phyloP scores from a whole-genome alignment of 2,888 invertebrate genomes.

The Drosophila kuntzei region DNA sequence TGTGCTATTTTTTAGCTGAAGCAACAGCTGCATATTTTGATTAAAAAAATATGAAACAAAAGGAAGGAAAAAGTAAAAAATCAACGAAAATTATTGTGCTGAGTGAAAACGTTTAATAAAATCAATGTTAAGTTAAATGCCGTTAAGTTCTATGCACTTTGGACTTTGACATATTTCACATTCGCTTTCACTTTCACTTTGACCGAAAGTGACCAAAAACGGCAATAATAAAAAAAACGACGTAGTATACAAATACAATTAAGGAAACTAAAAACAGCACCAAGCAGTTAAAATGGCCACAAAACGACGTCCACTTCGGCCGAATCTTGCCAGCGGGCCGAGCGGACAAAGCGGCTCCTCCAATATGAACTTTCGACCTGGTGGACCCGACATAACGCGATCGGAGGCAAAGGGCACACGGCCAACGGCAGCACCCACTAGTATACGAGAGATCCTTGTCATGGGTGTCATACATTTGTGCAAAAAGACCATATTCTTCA shows the following conservation, averaged over 20 bases:
- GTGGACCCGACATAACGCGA: slow-evolving; percentile 85
- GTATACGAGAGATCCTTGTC: slow-evolving; percentile 92
- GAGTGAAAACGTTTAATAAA: slow-evolving; percentile 25
- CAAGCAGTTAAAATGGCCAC: slow-evolving; percentile 82
- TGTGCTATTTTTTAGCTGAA: slow-evolving; percentile 47
- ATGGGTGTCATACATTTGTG: slow-evolving; percentile 94
- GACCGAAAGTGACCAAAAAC: slow-evolving; percentile 61
- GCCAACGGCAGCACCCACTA: slow-evolving; percentile 93
- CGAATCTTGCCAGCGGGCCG: slow-evolving; percentile 48
- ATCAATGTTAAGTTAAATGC: neutral
- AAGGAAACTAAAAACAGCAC: neutral
- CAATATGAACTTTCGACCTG: slow-evolving; percentile 88
- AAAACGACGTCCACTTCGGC: slow-evolving; percentile 85
- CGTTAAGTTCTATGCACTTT: slow-evolving; percentile 22
- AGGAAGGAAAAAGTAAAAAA: slow-evolving; percentile 12
- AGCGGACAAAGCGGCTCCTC: slow-evolving; percentile 43
- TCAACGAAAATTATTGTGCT: slow-evolving; percentile 20
- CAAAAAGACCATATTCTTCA: slow-evolving; percentile 94
- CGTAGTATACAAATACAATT: slow-evolving; percentile 34
- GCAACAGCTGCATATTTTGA: slow-evolving; percentile 58
- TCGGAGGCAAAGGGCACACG: slow-evolving; percentile 89
- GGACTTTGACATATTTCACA: slow-evolving; percentile 65
- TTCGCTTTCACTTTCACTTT: slow-evolving; percentile 42
- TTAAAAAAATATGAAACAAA: slow-evolving; percentile 28
- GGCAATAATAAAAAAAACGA: slow-evolving; percentile 53